Percentiles rank a stretch among this genome's conserved stretches.
Evolutionary conservation across 1,140 invertebrate species (phyloP).

Genomic region (Cyclina sinensis): DNA sequence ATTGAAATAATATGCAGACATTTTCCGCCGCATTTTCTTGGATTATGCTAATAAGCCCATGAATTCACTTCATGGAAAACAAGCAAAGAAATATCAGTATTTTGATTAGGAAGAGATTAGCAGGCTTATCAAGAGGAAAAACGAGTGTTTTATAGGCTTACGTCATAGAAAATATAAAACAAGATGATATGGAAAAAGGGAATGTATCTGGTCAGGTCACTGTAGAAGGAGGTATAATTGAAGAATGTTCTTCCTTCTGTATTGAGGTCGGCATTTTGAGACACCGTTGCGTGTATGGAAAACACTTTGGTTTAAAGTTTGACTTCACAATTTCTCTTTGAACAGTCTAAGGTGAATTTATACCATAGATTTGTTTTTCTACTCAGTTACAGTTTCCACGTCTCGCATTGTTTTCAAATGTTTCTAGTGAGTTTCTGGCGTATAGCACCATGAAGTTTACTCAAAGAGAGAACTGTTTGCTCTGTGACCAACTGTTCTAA

Average conservation of each 20-base stretch:
- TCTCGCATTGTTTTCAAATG: background rate
- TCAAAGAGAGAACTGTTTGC: background rate
- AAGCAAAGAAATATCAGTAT: background rate
- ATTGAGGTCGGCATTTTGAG: too few relatives aligned
- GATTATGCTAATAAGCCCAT: constrained; percentile 29
- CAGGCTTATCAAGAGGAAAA: background rate
- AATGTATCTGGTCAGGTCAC: too few relatives aligned
- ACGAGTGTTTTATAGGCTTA: background rate
- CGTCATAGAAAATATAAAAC: background rate
- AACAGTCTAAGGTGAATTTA: too few relatives aligned
- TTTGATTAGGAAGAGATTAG: background rate
- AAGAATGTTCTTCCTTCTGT: too few relatives aligned
- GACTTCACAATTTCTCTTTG: too few relatives aligned
- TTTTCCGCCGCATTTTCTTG: constrained; percentile 20
- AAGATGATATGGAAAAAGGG: too few relatives aligned
- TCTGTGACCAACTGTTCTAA: constrained; percentile 50
- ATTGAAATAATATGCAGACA: constrained; percentile 33
- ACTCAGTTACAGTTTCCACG: too few relatives aligned
- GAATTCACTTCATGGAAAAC: background rate
- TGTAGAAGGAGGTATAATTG: too few relatives aligned
- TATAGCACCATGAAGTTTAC: background rate
- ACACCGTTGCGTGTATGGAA: too few relatives aligned
- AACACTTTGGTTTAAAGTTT: too few relatives aligned
- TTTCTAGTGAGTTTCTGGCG: background rate
- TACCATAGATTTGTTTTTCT: too few relatives aligned